Evolutionary conservation across 2,888 invertebrate species (phyloP), one percentile per base, ranked within the genome.

Genomic region (Drosophila robusta): DNA sequence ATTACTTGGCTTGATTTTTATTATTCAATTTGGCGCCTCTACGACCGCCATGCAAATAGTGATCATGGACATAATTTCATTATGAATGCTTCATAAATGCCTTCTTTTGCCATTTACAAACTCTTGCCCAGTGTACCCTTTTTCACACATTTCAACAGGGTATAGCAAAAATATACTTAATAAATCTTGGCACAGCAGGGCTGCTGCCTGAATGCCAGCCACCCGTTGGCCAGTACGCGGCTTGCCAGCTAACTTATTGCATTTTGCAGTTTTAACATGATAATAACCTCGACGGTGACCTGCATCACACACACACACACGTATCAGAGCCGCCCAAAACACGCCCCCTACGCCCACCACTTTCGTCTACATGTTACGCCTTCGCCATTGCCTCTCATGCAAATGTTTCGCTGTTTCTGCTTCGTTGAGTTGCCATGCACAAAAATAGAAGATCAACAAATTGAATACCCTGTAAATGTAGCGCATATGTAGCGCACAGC

Each of bases 181-280:
- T 88, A 83, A 87, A 87, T 83, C 83, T 80, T 67, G 61, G 70
- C 67, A 14, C 72, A 70, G 78, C 81, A 60, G 89, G 78, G 49
- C 66, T 41, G 32, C 32, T 41, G 39, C 39, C 51, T 32, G 42
- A 29, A 29, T 7, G 14, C 41, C 49, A 41, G 45, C 41, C 49
- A n/a, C 56, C 69, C 64, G 63, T 62, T 81, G 74, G 78, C 51
- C 65, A 61, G 42, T 44, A 57, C 75, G 68, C 78, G 75, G 68
- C 69, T 79, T 64, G 68, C 79, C 75, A 64, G 62, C 80, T 68
- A 80, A 83, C 77, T 83, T 83, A 80, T 80, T 80, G 80, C 83
- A 77, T 72, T 82, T 56, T 77, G 65, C 73, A 70, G 67, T 77
- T 82, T 80, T 77, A 83, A 83, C 80, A 80, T 80, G 80, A 83